Percentiles rank a stretch among this genome's conserved stretches.
These are phyloP conservation scores for Podarcis siculus DNA, from an alignment of 2,797 vertebrate genomes.

Conservation along the genomic window DNA sequence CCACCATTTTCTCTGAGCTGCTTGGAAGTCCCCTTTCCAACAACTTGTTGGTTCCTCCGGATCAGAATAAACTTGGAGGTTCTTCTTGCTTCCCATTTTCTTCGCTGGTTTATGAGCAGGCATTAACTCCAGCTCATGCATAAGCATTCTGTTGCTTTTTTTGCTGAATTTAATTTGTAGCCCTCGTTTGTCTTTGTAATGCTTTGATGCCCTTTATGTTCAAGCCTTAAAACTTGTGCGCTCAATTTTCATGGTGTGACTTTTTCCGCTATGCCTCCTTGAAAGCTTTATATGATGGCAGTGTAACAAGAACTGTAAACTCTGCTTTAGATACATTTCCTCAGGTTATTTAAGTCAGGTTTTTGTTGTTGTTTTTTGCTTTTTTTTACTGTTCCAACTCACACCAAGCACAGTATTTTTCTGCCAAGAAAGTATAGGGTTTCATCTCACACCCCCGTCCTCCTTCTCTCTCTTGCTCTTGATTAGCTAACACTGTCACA, in stretches of 20 bases:
- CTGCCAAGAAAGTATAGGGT: neutral
- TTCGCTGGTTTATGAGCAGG: constrained; percentile 34
- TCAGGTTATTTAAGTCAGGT: constrained; percentile 27
- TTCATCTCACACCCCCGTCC: neutral
- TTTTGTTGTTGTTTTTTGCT: neutral
- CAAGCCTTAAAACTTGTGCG: constrained; percentile 45
- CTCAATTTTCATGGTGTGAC: constrained; percentile 53
- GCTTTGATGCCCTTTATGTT: constrained; percentile 59
- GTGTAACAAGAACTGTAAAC: constrained; percentile 48
- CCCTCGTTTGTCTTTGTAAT: constrained; percentile 50
- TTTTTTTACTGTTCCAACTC: constrained; percentile 11
- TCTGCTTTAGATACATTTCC: constrained; percentile 32
- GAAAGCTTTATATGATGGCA: constrained; percentile 43
- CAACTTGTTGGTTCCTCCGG: neutral
- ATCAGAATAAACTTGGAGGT: neutral
- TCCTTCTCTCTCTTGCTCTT: neutral
- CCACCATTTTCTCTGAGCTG: neutral
- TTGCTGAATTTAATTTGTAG: constrained; percentile 50
- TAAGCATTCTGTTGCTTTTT: constrained; percentile 33
- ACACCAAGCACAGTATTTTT: neutral
- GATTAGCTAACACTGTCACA: constrained; percentile 1
- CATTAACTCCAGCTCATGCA: constrained; percentile 41
- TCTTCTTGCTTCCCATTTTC: constrained; percentile 6
- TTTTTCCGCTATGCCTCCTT: constrained; percentile 41
- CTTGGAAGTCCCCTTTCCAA: neutral